Conservation (phyloP, 2,797 vertebrate species). For the Phoeniculus purpureus region DNA sequence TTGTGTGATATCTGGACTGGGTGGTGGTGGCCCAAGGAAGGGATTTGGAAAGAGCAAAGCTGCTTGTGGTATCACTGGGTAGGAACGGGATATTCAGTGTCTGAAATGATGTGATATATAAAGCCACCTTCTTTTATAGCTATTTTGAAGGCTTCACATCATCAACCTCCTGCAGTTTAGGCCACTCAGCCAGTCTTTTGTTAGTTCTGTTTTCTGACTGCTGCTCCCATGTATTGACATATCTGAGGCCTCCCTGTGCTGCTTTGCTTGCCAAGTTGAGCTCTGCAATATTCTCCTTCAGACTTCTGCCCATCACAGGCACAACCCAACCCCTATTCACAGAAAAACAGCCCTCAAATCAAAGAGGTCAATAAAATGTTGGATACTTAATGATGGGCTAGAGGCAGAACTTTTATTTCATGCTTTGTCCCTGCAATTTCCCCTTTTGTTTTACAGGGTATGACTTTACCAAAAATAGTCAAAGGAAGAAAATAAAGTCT, state of each 20-base stretch:
- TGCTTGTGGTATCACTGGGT: background rate
- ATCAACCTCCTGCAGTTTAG: background rate
- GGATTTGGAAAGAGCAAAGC: background rate
- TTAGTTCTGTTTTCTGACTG: background rate
- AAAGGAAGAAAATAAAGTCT: slow-evolving; percentile 62
- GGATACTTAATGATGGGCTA: slow-evolving; percentile 23
- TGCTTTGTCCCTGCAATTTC: slow-evolving; percentile 55
- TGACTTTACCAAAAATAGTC: slow-evolving; percentile 59
- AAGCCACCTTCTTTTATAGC: background rate
- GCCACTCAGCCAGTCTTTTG: rapidly evolving
- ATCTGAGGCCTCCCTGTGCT: background rate
- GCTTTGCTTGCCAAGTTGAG: background rate
- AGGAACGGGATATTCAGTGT: background rate
- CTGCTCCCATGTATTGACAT: rapidly evolving
- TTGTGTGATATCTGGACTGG: background rate
- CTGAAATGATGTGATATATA: background rate
- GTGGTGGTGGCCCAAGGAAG: background rate
- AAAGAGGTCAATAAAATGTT: slow-evolving; percentile 12
- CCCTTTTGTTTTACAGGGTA: slow-evolving; percentile 59
- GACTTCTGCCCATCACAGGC: background rate
- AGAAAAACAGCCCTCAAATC: background rate
- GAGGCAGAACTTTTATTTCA: slow-evolving; percentile 44
- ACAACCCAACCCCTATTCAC: background rate
- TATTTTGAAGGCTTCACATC: background rate
- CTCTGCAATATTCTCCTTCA: background rate